Evolutionary conservation across 1,140 invertebrate genomes (phyloP), one percentile per base, ranked within the genome.

Genomic region (Probaryconus sp.): DNA sequence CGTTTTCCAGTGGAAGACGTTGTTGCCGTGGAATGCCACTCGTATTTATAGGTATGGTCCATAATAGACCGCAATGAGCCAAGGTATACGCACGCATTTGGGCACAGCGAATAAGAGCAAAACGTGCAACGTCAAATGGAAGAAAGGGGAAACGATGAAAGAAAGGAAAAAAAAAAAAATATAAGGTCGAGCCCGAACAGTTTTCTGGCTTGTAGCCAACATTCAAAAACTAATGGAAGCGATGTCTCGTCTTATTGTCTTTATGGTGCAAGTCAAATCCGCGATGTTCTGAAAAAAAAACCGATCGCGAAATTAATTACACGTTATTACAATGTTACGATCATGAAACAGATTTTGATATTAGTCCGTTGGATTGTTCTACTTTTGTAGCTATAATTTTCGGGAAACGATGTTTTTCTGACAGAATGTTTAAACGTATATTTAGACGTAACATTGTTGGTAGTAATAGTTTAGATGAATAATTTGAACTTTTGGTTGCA

Each of bases 1-100:
- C 24, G 13, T 4, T 38, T 38, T 16, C 3, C 11, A 37, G 47
- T 26, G 26, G 20, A 64, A 40, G 35, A 53, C 30, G 13, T 10
- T 7, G 24, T 26, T 30, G 24, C 3, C 6, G 14, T n/a, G 48
- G 38, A 60, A 48, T 47, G 60, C n/a, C 60, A 56, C 17, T 51
- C 56, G 60, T 76, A 78, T 78, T 78, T 78, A 78, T 76, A 76
- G 64, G 47, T 37, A 11, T 14, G 20, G 17, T 58, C 50, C 26
- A 56, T 56, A 70, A 56, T 63, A 61, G 61, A 73, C 65, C 53
- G 61, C 58, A 73, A 70, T 61, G 64, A 78, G 69, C 53, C 61
- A 63, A 73, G 69, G 69, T 67, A 70, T 38, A 76, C 35, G 45
- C 55, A 42, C 48, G 37, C 48, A 33, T 35, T 65, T 51, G 31